Percentiles rank a stretch among this genome's conserved stretches.
Conservation (phyloP, 2,888 invertebrate species). For the Dryococelus australis region DNA sequence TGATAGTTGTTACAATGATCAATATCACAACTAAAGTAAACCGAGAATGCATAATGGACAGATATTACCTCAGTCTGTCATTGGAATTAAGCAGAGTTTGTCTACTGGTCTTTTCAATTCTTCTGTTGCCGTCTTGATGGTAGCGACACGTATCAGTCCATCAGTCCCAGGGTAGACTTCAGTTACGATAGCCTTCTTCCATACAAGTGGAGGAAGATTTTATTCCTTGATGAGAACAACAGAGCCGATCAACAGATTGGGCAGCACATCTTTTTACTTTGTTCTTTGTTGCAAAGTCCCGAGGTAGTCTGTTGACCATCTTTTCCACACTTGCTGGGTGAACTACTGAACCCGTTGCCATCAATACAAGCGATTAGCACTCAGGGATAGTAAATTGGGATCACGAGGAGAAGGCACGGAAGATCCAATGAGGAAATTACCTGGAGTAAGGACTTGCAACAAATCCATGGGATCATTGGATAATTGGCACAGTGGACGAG, state of each 20-base stretch:
- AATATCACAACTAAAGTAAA: too few species aligned
- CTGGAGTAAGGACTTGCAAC: not conserved
- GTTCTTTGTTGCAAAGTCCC: not conserved
- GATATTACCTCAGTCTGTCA: too few species aligned
- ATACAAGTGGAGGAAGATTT: not conserved
- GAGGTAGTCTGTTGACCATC: constrained; percentile 1
- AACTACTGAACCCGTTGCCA: not conserved
- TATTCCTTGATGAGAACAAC: not conserved
- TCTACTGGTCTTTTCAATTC: too few species aligned
- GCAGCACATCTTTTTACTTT: not conserved
- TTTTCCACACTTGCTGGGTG: constrained; percentile 16
- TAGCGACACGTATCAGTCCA: not conserved
- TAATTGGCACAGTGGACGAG: not conserved
- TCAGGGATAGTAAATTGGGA: not conserved
- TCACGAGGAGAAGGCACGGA: not conserved
- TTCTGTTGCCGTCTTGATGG: not conserved
- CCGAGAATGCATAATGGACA: too few species aligned
- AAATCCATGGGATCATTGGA: too few species aligned
- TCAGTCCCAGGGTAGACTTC: not conserved
- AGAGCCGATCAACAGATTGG: not conserved
- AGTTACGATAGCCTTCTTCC: not conserved
- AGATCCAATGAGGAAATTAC: too few species aligned
- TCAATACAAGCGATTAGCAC: constrained; percentile 13
- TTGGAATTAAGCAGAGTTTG: too few species aligned
- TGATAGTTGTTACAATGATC: too few species aligned